Evolutionary conservation across 2,113 vertebrate genomes (phyloP), one percentile per base, ranked within the genome.

Genomic region (Muscicapa adusta): DNA sequence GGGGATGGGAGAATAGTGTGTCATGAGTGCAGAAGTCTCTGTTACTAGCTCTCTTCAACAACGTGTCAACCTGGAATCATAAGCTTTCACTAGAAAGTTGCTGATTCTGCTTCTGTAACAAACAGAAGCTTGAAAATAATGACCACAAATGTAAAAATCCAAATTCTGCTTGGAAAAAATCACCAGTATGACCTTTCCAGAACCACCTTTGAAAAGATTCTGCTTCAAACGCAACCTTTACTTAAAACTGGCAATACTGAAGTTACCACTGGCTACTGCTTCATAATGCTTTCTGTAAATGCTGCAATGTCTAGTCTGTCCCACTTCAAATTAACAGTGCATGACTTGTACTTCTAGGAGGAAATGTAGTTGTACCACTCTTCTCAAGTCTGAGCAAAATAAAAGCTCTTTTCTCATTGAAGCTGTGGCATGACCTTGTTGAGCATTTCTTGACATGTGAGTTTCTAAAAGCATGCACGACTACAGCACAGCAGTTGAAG

Each of bases 401-500:
- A 42, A 93, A 90, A 84, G 8, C 85, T 67, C 26, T 77, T 91
- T 89, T 60, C 17, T 31, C 5, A 4, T 40, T 88, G 68, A 70
- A 86, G 18, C 12, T 71, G 28, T 7, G 20, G 6, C n/a, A 19
- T 53, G 80, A 91, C 36, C 54, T 95, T 84, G 51, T 76, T 1
- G 1, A 60, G 19, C 2, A 10, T 24, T 89, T 86, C 47, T 13
- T 3, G 4, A 56, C 3, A 2, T 17, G 2, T n/a, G 8, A 6
- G 1, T 40, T 53, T 86, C 80, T 81, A 6, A 70, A 88, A 84
- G 10, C 45, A 28, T n/a, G 25, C 61, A 51, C 8, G 43, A 54
- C 38, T 57, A 42, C 33, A 62, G 19, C 22, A 62, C 8, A 50
- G 6, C n/a, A 75, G 14, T 67, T 81, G 57, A 38, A 68, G 51